phyloP scores from a whole-genome alignment of 2,113 vertebrate genomes.

The Emydura subglobosa region DNA sequence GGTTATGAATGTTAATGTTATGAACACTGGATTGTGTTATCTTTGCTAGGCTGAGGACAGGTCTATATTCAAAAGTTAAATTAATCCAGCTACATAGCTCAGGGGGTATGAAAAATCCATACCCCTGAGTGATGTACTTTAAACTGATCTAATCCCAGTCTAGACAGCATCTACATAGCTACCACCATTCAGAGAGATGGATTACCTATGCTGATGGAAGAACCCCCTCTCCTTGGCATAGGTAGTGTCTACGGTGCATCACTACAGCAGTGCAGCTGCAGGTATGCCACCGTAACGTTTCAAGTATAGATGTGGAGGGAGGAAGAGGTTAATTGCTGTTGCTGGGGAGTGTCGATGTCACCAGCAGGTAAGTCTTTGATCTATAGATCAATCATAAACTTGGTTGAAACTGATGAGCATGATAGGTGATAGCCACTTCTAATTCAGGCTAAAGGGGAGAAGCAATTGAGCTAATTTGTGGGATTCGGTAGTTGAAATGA shows the following conservation, averaged over 20 bases:
- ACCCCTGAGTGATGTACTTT: background rate
- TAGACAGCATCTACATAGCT: background rate
- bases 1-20: background rate
- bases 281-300: background rate
- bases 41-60: background rate
- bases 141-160: background rate
- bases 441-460: background rate
- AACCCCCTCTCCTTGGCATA: background rate
- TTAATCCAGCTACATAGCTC: background rate
- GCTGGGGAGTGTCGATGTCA: background rate
- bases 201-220: background rate
- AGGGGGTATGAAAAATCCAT: background rate
- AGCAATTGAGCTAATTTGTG: background rate
- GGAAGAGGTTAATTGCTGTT: background rate
- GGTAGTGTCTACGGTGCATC: background rate
- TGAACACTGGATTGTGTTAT: background rate
- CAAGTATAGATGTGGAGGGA: background rate
- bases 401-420: background rate
- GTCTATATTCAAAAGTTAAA: background rate
- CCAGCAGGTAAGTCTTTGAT: background rate
- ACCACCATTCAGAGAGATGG: background rate
- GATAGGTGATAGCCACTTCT: background rate
- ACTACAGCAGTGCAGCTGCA: background rate
- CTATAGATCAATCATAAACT: background rate
- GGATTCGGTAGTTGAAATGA: background rate